Base-by-base conservation (phyloP, 2,888 invertebrate species). In the Athetis lepigone region DNA sequence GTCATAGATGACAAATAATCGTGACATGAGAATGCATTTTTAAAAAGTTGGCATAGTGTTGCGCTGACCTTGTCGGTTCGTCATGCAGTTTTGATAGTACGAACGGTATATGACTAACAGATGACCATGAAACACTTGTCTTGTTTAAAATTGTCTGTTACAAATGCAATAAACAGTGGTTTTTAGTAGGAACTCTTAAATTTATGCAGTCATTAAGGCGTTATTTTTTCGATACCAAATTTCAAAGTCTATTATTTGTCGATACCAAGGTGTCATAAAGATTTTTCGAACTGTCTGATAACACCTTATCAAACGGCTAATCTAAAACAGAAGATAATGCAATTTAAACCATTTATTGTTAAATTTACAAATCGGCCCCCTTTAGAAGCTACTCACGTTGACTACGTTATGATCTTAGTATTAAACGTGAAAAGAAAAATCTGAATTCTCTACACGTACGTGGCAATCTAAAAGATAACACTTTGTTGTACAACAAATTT, bases 81-180 rank as follows among this genome's bases (percentile, higher is more conserved):
- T 70, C 73, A 62, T 77, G 73, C 74, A 77, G 62, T 77, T 77
- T 61, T 62, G 69, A 67, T 76, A 77, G 60, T 58, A 61, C 46
- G 27, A 59, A 61, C 62, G 43, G 58, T 64, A 51, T 52, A 56
- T 70, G 65, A 70, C 39, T 76, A 58, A 70, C 36, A 8, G 18
- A 11, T 37, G 70, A 36, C 62, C 69, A 57, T 70, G 68, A 67
- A 73, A 73, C 52, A 56, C 49, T 70, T 49, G 67, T 67, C 50
- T 75, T 46, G 61, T 61, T 40, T 70, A 40, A 37, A 50, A 55
- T 59, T 43, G 25, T 29, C 46, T 42, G 54, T 65, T 39, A 58
- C 57, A 52, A 49, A 42, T 43, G 56, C 37, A 27, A 56, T 64
- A 59, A 54, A 71, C 42, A 54, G 18, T 52, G 56, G 54, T 40